Conservation (phyloP, 1,140 invertebrate genomes). For the Penaeus chinensis region DNA sequence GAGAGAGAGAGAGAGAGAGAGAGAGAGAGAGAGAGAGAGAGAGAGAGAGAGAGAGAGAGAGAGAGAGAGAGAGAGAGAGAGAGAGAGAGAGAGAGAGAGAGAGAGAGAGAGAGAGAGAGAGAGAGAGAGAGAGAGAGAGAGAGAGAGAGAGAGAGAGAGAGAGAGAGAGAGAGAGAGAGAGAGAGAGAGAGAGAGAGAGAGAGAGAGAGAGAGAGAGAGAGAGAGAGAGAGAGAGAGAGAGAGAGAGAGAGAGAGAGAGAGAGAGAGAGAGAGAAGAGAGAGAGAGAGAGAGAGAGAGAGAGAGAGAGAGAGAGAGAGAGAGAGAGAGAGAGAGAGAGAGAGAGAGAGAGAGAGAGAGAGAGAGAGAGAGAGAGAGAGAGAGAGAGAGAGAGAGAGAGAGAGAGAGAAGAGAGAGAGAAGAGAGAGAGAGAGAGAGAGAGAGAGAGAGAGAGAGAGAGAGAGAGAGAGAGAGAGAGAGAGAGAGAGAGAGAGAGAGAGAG, state of each 20-base stretch:
- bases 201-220: conserved; percentile 42
- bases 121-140: conserved; percentile 22
- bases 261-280: too few species aligned
- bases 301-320: too few species aligned
- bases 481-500: not conserved
- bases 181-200: conserved; percentile 4
- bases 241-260: conserved; percentile 66
- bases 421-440: too few species aligned
- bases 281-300: too few species aligned
- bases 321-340: too few species aligned
- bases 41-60: conserved; percentile 67
- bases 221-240: conserved; percentile 61
- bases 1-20: conserved; percentile 69
- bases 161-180: conserved; percentile 7
- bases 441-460: too few species aligned
- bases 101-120: conserved; percentile 49
- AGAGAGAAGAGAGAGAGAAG: too few species aligned
- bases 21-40: conserved; percentile 66
- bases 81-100: conserved; percentile 70
- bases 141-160: not conserved
- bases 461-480: too few species aligned
- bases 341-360: too few species aligned
- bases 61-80: conserved; percentile 67
- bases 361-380: too few species aligned
- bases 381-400: too few species aligned